phyloP scores from a whole-genome alignment of 2,888 invertebrate species.

The Cephus runcator region DNA sequence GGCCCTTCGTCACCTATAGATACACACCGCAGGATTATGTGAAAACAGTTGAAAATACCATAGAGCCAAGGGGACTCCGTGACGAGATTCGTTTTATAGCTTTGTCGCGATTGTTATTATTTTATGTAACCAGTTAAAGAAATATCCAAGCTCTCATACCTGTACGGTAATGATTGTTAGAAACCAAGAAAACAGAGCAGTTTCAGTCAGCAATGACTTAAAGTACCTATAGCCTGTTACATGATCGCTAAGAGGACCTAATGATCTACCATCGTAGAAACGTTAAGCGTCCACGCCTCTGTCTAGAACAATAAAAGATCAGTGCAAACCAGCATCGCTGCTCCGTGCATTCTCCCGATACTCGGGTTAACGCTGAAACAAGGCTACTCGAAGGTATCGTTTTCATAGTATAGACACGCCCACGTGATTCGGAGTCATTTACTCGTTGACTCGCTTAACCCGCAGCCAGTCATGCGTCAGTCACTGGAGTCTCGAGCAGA shows the following conservation, averaged over 20 bases:
- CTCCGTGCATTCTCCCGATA: not conserved
- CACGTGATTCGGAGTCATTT: constrained; percentile 62
- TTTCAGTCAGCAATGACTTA: not conserved
- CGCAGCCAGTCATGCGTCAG: constrained; percentile 42
- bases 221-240: not conserved
- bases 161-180: not conserved
- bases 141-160: not conserved
- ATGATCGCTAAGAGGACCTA: not conserved
- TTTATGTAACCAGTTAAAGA: not conserved
- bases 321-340: not conserved
- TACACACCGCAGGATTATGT: constrained; percentile 3
- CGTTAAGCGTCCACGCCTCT: not conserved
- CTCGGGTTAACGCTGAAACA: not conserved
- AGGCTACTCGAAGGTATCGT: not conserved
- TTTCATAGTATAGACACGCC: constrained; percentile 56
- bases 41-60: not conserved
- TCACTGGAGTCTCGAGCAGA: constrained; percentile 33
- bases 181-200: not conserved
- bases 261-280: not conserved
- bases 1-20: constrained; percentile 5
- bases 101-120: not conserved
- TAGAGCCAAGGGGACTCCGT: not conserved
- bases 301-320: not conserved
- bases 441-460: constrained; percentile 55
- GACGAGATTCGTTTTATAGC: not conserved